These are phyloP conservation scores for Regulus satrapa DNA, from an alignment of 2,113 vertebrate genomes.

Conservation along the genomic window DNA sequence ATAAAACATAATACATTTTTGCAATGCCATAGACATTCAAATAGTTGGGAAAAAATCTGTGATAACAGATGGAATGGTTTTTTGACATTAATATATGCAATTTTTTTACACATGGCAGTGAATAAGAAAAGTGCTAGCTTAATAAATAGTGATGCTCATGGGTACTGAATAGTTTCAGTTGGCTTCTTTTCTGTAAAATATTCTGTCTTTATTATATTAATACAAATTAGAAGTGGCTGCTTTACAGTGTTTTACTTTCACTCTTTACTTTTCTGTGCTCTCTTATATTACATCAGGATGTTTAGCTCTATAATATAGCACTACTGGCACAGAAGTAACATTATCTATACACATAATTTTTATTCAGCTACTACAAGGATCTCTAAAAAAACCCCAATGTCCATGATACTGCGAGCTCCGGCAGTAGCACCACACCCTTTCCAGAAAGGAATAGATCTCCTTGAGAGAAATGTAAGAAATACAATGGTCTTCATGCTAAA, in stretches of 20 bases:
- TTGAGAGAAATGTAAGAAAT: not conserved
- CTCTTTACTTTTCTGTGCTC: not conserved
- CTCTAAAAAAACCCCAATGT: not conserved
- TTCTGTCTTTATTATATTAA: not conserved
- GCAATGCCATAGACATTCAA: not conserved
- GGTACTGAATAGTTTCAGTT: not conserved
- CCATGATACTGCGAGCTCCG: not conserved
- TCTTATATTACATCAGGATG: not conserved
- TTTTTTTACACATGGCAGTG: not conserved
- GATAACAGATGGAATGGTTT: constrained; percentile 33
- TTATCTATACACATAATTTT: not conserved
- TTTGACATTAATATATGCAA: constrained; percentile 25
- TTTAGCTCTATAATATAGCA: not conserved
- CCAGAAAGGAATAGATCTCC: not conserved
- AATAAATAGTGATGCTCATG: not conserved
- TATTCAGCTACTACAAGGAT: not conserved
- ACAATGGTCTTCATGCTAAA: not conserved
- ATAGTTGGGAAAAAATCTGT: not conserved
- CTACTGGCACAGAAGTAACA: not conserved
- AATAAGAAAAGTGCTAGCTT: constrained; percentile 5
- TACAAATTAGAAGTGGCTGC: not conserved
- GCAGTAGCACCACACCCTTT: not conserved
- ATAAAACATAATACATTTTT: not conserved
- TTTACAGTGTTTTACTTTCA: no score
- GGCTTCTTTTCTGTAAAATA: not conserved